Evolutionary conservation across 2,113 vertebrate species (phyloP), one percentile per base, ranked within the genome.

Genomic region (Sinocyclocheilus anophthalmus): DNA sequence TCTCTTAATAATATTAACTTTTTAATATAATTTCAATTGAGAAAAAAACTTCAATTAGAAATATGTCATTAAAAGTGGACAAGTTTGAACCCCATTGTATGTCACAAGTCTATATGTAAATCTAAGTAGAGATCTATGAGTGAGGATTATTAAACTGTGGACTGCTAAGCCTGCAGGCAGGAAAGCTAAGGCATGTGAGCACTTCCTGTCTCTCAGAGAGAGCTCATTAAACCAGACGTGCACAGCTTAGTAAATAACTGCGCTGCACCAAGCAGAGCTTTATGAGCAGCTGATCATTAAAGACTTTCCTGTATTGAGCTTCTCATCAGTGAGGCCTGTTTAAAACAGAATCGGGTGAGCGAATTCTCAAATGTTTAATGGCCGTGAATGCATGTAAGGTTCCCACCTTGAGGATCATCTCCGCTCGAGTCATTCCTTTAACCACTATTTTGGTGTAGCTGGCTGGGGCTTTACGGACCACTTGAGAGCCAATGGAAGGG

Each of bases 391-490:
- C 61, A 45, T 4, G 14, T 42, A 22, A 55, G 37, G 39, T 78
- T 30, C 92, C 94, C 91, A 99, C 98, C 98, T 99, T 99, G 39
- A 99, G 97, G 93, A 99, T 99, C 98, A 99, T 99, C 92, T 99
- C 98, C 0, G 98, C 98, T 12, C 98, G 96, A 37, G 98, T 99
- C 98, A 99, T 99, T 92, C 98, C 97, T 92, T 99, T 99, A 90
- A 99, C 98, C 61, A 99, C 97, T 75, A 99, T 99, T 93, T 99
- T 99, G 0, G 98, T 99, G 95, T 99, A 99, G 92, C 98, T 99
- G 89, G 98, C 97, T 1, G 98, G 98, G 0, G 98, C 98, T 84
- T 99, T 99, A 87, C 98, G 95, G 89, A 98, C 95, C 91, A 99
- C 98, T 91, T 99, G 97, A 48, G 98, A 99, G 61, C 98, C 97